These are phyloP conservation scores for Vulpes ferrilata DNA, from an alignment of 2,113 vertebrate species.

Conservation along the genomic window DNA sequence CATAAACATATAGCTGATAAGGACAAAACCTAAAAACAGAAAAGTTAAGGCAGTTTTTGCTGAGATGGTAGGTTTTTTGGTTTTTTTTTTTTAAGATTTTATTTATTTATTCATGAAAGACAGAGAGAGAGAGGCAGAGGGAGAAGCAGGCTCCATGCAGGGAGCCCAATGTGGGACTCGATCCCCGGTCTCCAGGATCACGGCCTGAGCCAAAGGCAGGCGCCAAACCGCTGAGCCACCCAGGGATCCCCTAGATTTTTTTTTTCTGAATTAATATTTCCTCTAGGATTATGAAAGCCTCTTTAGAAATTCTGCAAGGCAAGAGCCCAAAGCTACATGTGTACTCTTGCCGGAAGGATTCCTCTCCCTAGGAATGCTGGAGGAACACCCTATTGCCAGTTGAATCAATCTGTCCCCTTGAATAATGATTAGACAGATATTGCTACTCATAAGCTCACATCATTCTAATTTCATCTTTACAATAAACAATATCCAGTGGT, in stretches of 20 bases:
- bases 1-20: neutral
- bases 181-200: no score
- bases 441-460: neutral
- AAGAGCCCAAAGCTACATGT: neutral
- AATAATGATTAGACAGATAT: neutral
- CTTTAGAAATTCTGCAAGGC: neutral
- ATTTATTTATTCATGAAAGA: no score
- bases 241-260: neutral
- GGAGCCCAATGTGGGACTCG: no score
- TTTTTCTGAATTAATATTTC: neutral
- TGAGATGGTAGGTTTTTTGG: neutral
- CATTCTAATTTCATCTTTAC: neutral
- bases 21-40: neutral
- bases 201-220: no score
- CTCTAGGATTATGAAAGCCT: neutral
- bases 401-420: no score
- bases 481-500: neutral
- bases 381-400: neutral
- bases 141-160: no score
- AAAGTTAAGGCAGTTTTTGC: neutral
- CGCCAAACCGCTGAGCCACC: no score
- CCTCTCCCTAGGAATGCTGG: neutral
- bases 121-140: no score
- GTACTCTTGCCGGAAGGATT: neutral
- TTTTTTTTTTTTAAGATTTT: neutral